phyloP scores from a whole-genome alignment of 2,797 vertebrate species.

The Poeciliopsis paucimaculata region DNA sequence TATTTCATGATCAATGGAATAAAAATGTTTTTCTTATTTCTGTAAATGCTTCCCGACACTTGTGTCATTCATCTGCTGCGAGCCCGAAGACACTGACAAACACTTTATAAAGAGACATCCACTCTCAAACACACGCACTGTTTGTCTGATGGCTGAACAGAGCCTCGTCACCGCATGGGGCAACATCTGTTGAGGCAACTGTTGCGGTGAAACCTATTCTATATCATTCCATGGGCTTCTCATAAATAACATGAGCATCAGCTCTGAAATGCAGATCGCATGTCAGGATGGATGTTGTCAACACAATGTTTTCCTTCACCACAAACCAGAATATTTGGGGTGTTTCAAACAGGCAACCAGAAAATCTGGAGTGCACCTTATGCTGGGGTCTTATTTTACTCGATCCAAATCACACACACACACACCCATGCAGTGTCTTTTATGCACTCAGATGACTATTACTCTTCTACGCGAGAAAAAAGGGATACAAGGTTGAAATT shows the following conservation, averaged over 20 bases:
- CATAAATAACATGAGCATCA: constrained; percentile 59
- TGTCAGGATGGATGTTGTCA: constrained; percentile 39
- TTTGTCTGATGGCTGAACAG: constrained; percentile 33
- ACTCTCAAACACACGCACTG: constrained; percentile 32
- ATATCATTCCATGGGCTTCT: constrained; percentile 53
- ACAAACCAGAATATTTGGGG: constrained; percentile 30
- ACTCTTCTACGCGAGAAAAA: background rate
- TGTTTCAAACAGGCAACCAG: background rate
- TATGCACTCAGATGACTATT: background rate
- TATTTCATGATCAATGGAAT: constrained; percentile 61
- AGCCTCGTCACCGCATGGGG: constrained; percentile 46
- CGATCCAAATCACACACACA: background rate
- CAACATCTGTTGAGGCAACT: constrained; percentile 72
- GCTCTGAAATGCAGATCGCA: constrained; percentile 55
- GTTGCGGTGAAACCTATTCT: constrained; percentile 47
- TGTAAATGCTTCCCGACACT: constrained; percentile 63
- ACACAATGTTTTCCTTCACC: constrained; percentile 29
- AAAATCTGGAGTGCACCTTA: background rate
- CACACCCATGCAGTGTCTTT: background rate
- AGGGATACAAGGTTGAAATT: no score
- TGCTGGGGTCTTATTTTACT: background rate
- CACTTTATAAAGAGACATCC: constrained; percentile 42
- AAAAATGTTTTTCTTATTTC: constrained; percentile 66
- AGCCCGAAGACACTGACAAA: constrained; percentile 33
- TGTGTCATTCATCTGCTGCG: constrained; percentile 57